Evolutionary conservation across 1,140 invertebrate genomes (phyloP).

Genomic region (Augochlora pura): DNA sequence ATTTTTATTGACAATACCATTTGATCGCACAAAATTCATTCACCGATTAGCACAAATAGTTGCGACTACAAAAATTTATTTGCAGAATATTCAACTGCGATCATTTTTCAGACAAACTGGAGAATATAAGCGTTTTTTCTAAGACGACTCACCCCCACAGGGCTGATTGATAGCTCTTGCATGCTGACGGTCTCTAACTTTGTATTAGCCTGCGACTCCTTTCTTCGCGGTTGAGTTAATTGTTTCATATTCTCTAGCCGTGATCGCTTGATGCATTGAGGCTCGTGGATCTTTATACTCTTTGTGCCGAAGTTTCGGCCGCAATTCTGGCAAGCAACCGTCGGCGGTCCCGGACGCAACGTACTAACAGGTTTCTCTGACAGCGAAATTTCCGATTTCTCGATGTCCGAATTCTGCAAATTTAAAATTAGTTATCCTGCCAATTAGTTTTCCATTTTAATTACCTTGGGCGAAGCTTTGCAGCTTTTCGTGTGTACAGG

Average conservation of each 20-base stretch:
- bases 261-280: slow-evolving; percentile 90
- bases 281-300: slow-evolving; percentile 88
- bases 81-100: background rate
- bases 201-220: background rate
- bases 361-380: slow-evolving; percentile 84
- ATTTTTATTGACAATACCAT: slow-evolving; percentile 18
- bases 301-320: slow-evolving; percentile 86
- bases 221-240: slow-evolving; percentile 71
- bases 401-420: slow-evolving; percentile 34
- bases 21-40: slow-evolving; percentile 1
- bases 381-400: slow-evolving; percentile 73
- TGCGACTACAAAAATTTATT: background rate
- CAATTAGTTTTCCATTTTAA: slow-evolving; percentile 57
- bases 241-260: slow-evolving; percentile 84
- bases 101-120: slow-evolving; percentile 16
- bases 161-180: slow-evolving; percentile 33
- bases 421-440: background rate
- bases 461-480: slow-evolving; percentile 74
- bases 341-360: slow-evolving; percentile 71
- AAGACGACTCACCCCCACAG: slow-evolving; percentile 61
- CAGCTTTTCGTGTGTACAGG: slow-evolving; percentile 85
- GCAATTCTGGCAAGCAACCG: slow-evolving; percentile 86
- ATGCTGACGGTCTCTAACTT: slow-evolving; percentile 19
- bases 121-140: slow-evolving; percentile 32
- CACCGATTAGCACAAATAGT: background rate